Percentiles rank a stretch among this genome's conserved stretches.
Conservation (phyloP, 1,140 invertebrate genomes). For the Solenopsis invicta region DNA sequence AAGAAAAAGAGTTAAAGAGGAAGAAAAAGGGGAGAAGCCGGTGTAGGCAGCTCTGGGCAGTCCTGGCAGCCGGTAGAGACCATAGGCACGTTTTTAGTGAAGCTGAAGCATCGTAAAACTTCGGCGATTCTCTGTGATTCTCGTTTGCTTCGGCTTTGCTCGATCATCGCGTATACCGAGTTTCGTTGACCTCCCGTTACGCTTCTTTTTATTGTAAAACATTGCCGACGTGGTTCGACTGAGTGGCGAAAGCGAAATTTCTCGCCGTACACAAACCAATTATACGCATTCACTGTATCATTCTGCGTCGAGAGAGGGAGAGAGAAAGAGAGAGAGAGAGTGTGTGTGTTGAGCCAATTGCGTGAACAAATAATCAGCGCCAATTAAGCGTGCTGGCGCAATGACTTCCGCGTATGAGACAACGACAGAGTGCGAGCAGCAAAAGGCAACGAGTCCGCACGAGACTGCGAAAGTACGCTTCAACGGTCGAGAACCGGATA, state of each 20-base stretch:
- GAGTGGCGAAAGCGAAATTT: neutral
- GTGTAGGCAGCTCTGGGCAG: neutral
- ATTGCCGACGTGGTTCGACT: neutral
- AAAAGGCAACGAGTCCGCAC: slow-evolving; percentile 26
- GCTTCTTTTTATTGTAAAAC: neutral
- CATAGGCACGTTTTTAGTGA: slow-evolving; percentile 41
- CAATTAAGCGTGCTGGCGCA: slow-evolving; percentile 49
- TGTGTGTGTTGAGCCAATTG: slow-evolving; percentile 41
- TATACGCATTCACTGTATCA: neutral
- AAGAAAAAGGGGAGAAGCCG: slow-evolving; percentile 30
- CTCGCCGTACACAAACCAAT: neutral
- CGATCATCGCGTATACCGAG: neutral
- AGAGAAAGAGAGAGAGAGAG: too few relatives aligned
- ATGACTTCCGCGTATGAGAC: slow-evolving; percentile 71
- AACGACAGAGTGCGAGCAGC: slow-evolving; percentile 26
- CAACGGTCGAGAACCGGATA: neutral
- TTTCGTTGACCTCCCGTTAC: neutral
- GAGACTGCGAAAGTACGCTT: neutral
- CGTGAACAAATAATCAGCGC: slow-evolving; percentile 30
- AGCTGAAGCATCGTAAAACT: slow-evolving; percentile 27
- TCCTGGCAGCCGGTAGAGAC: slow-evolving; percentile 1
- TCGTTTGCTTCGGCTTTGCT: neutral
- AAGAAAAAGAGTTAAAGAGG: slow-evolving; percentile 9
- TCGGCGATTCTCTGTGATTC: neutral
- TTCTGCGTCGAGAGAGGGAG: neutral